phyloP scores from a whole-genome alignment of 2,888 invertebrate species.

The Lithodes maja region DNA sequence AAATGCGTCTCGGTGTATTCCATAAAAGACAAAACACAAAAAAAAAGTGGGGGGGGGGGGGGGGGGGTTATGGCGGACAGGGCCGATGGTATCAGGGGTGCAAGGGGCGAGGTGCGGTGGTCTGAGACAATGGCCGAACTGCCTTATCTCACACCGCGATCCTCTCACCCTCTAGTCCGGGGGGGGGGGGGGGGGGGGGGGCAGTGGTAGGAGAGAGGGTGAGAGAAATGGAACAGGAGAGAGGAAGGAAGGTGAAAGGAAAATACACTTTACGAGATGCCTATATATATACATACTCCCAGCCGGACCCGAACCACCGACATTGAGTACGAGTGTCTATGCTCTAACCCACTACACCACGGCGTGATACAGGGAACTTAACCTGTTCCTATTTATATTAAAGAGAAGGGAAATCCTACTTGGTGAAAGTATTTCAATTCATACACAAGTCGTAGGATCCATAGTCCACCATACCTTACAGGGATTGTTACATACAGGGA shows the following conservation, averaged over 20 bases:
- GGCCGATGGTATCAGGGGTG: neutral
- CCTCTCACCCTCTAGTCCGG: slow-evolving; percentile 32
- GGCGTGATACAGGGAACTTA: no score
- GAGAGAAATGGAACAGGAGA: neutral
- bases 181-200: slow-evolving; percentile 7
- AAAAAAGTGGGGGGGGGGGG: neutral
- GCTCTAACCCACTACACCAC: no score
- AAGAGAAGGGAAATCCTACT: no score
- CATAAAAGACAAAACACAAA: neutral
- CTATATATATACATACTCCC: no score
- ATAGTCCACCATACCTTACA: no score
- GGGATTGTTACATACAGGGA: no score
- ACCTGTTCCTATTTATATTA: no score
- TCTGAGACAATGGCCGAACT: slow-evolving; percentile 47
- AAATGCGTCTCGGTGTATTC: neutral
- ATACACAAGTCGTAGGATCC: no score
- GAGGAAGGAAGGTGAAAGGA: slow-evolving; percentile 12
- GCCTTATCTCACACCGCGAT: slow-evolving; percentile 47
- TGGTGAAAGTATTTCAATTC: no score
- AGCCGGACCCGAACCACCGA: no score
- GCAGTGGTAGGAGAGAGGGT: neutral
- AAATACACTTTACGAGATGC: neutral
- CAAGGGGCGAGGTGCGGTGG: slow-evolving; percentile 30
- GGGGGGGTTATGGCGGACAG: neutral
- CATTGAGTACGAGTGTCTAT: no score